Percentiles rank a stretch among this genome's conserved stretches.
Evolutionary conservation across 2,797 vertebrate genomes (phyloP).

Genomic region (Smutsia gigantea): DNA sequence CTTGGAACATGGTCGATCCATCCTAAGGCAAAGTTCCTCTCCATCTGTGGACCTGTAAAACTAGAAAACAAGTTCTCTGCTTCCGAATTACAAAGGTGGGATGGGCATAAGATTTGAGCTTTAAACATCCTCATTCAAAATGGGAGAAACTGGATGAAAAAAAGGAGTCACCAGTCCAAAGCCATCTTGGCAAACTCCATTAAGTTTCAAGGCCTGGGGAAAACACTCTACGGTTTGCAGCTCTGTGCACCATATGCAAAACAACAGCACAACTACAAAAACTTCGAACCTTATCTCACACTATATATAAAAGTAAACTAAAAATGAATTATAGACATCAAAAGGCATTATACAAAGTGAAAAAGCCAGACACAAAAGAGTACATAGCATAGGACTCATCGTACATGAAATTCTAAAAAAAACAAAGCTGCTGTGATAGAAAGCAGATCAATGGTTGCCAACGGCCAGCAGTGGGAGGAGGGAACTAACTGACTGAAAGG

Average conservation of each 20-base stretch:
- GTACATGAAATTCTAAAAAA: background rate
- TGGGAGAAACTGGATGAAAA: background rate
- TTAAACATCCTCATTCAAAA: background rate
- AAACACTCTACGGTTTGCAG: background rate
- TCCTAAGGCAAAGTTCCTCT: background rate
- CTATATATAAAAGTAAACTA: background rate
- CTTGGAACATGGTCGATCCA: background rate
- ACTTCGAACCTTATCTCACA: background rate
- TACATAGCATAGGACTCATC: too few relatives aligned
- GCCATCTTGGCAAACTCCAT: background rate
- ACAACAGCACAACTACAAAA: background rate
- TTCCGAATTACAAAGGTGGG: background rate
- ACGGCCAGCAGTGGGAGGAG: too few relatives aligned
- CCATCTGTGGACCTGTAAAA: background rate
- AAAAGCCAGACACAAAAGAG: background rate
- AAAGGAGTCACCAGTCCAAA: background rate
- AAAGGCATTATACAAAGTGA: too few relatives aligned
- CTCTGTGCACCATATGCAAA: background rate
- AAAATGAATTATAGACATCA: background rate
- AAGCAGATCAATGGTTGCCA: background rate
- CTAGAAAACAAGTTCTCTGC: background rate
- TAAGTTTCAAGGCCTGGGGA: background rate
- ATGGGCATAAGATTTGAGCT: too few relatives aligned
- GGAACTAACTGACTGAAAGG: background rate
- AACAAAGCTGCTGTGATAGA: background rate